Conservation (phyloP, 2,797 vertebrate genomes). For the Dallia pectoralis region DNA sequence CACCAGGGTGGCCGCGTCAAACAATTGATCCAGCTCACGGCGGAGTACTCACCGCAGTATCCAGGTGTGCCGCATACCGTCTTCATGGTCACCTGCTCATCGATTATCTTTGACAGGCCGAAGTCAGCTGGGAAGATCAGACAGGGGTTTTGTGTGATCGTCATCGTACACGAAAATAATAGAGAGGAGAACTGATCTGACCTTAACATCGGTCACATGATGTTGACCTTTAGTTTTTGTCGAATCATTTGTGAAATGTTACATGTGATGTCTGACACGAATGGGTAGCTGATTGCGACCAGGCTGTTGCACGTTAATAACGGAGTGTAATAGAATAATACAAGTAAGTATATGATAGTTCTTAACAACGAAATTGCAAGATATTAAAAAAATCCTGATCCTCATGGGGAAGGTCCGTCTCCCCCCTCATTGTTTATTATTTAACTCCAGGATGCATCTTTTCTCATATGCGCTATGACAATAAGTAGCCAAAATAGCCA, state of each 20-base stretch:
- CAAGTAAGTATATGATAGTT: no score
- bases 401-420: no score
- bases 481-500: background rate
- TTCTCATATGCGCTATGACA: no score
- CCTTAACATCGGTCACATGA: no score
- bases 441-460: no score
- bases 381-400: no score
- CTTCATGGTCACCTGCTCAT: conserved; percentile 89
- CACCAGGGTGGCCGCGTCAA: background rate
- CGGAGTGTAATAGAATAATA: background rate
- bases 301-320: background rate
- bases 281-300: background rate
- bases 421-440: no score
- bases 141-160: background rate
- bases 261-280: background rate
- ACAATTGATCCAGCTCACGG: background rate
- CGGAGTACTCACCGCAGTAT: conserved; percentile 81
- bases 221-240: no score
- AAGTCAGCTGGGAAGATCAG: conserved; percentile 79
- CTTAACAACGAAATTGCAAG: no score
- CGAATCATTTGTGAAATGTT: background rate
- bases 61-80: conserved; percentile 86
- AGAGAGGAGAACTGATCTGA: background rate
- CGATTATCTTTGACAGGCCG: conserved; percentile 86
- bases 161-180: background rate